Percentiles rank a stretch among this genome's conserved stretches.
Evolutionary conservation across 1,140 invertebrate genomes (phyloP).

Genomic region (Gonatopus flavifemur): DNA sequence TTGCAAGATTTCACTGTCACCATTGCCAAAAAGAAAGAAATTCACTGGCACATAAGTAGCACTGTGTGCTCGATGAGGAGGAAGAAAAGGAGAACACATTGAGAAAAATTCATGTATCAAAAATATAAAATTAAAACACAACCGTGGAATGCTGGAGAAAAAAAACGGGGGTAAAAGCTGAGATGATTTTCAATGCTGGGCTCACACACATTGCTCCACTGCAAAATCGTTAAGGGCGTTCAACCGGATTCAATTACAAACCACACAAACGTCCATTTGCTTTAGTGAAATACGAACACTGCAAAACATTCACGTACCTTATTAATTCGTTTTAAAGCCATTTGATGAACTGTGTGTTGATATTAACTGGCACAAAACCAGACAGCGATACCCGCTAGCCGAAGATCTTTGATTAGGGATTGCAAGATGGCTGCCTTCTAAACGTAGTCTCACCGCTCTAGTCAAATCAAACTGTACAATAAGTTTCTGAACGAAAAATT

Average conservation of each 20-base stretch:
- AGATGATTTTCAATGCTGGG: constrained; percentile 41
- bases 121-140: constrained; percentile 22
- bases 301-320: constrained; percentile 71
- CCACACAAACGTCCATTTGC: constrained; percentile 20
- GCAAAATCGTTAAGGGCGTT: constrained; percentile 61
- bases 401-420: constrained; percentile 62
- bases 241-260: constrained; percentile 37
- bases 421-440: constrained; percentile 61
- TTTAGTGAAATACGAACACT: constrained; percentile 17
- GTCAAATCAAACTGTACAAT: constrained; percentile 33
- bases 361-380: constrained; percentile 57
- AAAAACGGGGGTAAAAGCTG: constrained; percentile 32
- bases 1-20: constrained; percentile 39
- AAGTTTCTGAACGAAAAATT: not conserved
- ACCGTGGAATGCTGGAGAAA: constrained; percentile 18
- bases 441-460: constrained; percentile 56
- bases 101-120: constrained; percentile 5
- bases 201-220: constrained; percentile 49
- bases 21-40: constrained; percentile 15
- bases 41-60: constrained; percentile 26
- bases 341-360: constrained; percentile 67
- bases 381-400: constrained; percentile 60
- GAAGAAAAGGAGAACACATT: not conserved
- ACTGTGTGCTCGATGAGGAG: constrained; percentile 10
- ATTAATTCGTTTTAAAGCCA: constrained; percentile 96